A percentile compares a stretch with the other conserved stretches of the same genome.
These are phyloP conservation scores for Lepisosteus oculatus DNA, from an alignment of 2,113 vertebrate species.

Conservation along the genomic window DNA sequence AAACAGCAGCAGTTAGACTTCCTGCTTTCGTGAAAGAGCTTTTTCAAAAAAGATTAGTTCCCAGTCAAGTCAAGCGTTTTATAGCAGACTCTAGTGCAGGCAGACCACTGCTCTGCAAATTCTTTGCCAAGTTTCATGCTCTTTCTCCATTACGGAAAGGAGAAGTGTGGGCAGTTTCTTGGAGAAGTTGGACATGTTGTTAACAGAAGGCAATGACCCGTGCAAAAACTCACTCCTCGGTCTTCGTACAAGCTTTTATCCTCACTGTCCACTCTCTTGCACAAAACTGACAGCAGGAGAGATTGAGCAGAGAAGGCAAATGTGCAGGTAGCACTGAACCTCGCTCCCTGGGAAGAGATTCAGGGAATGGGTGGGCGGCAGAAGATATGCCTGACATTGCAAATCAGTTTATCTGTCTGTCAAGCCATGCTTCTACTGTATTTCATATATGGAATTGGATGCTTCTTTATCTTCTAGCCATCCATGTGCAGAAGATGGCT, in stretches of 20 bases:
- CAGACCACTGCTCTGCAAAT: no score
- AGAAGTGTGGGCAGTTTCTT: no score
- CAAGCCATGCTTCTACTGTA: conserved; percentile 18
- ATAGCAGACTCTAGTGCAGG: no score
- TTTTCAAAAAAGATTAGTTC: no score
- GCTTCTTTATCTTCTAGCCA: background rate
- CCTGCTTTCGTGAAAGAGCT: no score
- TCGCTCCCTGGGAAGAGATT: no score
- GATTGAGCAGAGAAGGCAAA: background rate
- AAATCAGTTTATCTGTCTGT: background rate
- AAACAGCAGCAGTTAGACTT: background rate
- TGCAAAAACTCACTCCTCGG: background rate
- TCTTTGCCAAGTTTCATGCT: no score
- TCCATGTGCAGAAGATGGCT: conserved; percentile 19
- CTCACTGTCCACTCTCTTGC: background rate
- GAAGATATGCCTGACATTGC: background rate
- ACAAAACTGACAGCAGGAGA: background rate
- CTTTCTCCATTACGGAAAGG: no score
- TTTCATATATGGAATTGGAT: conserved; percentile 30
- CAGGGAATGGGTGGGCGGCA: background rate
- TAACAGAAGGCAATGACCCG: background rate
- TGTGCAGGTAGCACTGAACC: background rate
- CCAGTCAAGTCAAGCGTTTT: no score
- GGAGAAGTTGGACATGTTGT: background rate
- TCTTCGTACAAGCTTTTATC: background rate